A percentile compares a stretch with the other conserved stretches of the same genome.
phyloP scores from a whole-genome alignment of 2,113 vertebrate species.

The Oostethus manadensis region DNA sequence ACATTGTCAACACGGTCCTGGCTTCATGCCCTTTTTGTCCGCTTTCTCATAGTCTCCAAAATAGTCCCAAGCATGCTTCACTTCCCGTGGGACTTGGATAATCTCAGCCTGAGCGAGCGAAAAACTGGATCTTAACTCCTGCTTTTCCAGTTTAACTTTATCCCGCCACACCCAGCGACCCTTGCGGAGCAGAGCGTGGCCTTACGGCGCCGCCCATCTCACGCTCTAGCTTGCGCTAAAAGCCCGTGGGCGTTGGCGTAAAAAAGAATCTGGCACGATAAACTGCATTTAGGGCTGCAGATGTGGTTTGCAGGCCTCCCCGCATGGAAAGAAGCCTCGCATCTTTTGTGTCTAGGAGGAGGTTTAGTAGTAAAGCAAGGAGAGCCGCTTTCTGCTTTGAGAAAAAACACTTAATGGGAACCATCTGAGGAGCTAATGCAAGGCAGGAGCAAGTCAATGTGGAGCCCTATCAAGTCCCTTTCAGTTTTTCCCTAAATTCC shows the following conservation, averaged over 20 bases:
- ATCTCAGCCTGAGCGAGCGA: constrained; percentile 14
- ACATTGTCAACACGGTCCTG: neutral
- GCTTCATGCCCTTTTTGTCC: constrained; percentile 3
- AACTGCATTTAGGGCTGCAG: constrained; percentile 8
- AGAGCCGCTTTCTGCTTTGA: neutral
- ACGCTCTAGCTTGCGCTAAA: constrained; percentile 10
- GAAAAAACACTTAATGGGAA: too few relatives aligned
- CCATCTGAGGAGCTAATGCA: too few relatives aligned
- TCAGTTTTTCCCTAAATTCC: too few relatives aligned
- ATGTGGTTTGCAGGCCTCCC: neutral
- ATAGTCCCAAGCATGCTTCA: neutral
- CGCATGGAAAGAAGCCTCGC: too few relatives aligned
- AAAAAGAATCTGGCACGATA: constrained; percentile 5
- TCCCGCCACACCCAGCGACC: constrained; percentile 33
- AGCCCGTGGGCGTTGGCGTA: neutral
- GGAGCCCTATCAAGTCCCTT: too few relatives aligned
- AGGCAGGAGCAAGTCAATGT: too few relatives aligned
- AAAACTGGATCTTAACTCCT: constrained; percentile 24
- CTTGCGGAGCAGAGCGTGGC: constrained; percentile 7
- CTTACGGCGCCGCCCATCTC: neutral
- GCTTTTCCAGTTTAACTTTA: constrained; percentile 25
- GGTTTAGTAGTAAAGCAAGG: neutral
- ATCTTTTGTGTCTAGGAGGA: neutral
- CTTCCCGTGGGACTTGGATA: constrained; percentile 32
- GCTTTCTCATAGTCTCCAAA: constrained; percentile 19